Evolutionary conservation across 1,140 invertebrate genomes (phyloP).

Genomic region (Venustaconcha ellipsiformis): DNA sequence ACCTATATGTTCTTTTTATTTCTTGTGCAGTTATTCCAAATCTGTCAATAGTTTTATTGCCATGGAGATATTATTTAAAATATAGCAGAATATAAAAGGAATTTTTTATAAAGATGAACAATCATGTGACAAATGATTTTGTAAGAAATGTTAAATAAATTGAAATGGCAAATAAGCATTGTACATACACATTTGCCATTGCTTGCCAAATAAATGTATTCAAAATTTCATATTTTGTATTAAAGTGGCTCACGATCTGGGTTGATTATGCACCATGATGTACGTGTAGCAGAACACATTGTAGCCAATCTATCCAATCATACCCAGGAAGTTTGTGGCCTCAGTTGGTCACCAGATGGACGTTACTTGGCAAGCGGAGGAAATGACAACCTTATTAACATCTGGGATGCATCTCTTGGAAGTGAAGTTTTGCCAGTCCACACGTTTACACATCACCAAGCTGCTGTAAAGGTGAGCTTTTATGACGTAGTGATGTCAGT

Average conservation of each 20-base stretch:
- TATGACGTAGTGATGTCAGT: background rate
- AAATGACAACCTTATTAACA: slow-evolving; percentile 93
- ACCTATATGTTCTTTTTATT: no score
- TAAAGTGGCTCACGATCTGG: slow-evolving; percentile 88
- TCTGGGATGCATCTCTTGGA: slow-evolving; percentile 77
- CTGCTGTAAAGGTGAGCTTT: slow-evolving; percentile 71
- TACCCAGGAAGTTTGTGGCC: slow-evolving; percentile 88
- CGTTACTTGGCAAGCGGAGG: slow-evolving; percentile 92
- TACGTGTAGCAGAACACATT: slow-evolving; percentile 88
- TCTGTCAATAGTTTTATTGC: no score
- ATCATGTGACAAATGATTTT: no score
- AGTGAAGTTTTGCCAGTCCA: slow-evolving; percentile 36
- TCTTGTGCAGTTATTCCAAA: no score
- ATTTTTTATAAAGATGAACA: no score
- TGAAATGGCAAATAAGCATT: no score
- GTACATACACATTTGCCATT: no score
- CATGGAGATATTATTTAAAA: no score
- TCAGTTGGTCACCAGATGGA: slow-evolving; percentile 95
- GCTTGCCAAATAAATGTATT: no score
- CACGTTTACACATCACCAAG: slow-evolving; percentile 63
- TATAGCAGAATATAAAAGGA: no score
- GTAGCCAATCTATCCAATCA: slow-evolving; percentile 82
- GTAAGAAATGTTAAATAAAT: no score
- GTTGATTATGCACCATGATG: slow-evolving; percentile 94
- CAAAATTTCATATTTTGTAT: slow-evolving; percentile 1